Conservation (phyloP, 2,113 vertebrate species). For the Struthidea cinerea region DNA sequence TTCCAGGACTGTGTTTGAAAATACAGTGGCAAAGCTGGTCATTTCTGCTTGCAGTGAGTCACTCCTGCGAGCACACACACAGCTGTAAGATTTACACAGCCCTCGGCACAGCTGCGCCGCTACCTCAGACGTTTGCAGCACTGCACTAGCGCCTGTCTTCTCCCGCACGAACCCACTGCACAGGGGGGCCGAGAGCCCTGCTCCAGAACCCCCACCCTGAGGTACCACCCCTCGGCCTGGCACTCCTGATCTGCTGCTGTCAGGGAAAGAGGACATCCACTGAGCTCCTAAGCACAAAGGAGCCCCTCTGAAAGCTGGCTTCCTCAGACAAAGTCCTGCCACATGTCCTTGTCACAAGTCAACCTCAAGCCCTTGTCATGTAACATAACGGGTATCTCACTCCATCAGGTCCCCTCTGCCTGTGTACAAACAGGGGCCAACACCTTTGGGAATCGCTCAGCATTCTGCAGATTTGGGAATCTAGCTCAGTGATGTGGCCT, state of each 20-base stretch:
- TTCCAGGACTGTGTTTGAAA: not conserved
- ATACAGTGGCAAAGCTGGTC: not conserved
- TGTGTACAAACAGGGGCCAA: not conserved
- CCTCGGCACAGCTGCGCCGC: not conserved
- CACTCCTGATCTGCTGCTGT: not conserved
- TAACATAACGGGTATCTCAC: not conserved
- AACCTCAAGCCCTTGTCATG: not conserved
- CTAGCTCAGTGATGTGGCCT: not conserved
- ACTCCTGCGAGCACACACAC: not conserved
- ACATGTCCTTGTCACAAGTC: not conserved
- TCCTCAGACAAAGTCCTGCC: not conserved
- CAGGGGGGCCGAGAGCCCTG: accelerated
- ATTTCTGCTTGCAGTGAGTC: not conserved
- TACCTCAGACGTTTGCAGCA: not conserved
- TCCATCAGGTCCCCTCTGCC: not conserved
- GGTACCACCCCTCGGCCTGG: not conserved
- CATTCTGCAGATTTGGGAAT: not conserved
- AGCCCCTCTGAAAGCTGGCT: not conserved
- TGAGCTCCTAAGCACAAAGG: not conserved
- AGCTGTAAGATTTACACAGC: not conserved
- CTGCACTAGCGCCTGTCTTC: not conserved
- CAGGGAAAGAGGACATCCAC: not conserved
- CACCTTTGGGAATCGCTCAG: not conserved
- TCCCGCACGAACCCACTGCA: accelerated
- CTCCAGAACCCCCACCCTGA: not conserved